Conservation (phyloP, 2,113 vertebrate genomes). For the Phainopepla nitens region DNA sequence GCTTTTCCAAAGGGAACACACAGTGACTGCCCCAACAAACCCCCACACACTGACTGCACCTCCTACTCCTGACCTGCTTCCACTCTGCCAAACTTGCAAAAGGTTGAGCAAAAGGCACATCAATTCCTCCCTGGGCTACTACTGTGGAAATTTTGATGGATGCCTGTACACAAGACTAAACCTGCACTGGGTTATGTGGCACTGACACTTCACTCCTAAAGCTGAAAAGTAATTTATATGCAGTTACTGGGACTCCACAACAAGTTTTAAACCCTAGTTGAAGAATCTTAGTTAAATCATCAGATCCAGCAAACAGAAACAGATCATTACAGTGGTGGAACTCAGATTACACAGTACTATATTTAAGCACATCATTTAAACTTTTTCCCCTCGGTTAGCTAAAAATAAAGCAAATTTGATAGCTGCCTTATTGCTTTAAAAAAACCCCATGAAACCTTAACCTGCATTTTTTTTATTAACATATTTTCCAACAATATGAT, state of each 20-base stretch:
- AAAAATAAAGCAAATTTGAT: slow-evolving; percentile 58
- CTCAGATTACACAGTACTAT: slow-evolving; percentile 35
- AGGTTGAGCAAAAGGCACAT: not conserved
- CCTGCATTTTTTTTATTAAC: not conserved
- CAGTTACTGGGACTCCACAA: not conserved
- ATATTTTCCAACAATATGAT: not conserved
- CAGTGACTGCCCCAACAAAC: not conserved
- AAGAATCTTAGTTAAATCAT: not conserved
- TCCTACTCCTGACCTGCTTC: not conserved
- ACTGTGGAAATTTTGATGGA: not conserved
- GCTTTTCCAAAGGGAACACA: not conserved
- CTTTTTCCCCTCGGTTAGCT: not conserved
- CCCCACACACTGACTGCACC: not conserved
- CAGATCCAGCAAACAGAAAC: slow-evolving; percentile 26
- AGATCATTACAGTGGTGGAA: slow-evolving; percentile 21
- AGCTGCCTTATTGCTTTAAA: not conserved
- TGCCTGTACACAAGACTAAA: not conserved
- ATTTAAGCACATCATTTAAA: slow-evolving; percentile 43
- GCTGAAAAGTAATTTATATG: not conserved
- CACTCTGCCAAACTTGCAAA: not conserved
- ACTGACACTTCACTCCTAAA: not conserved
- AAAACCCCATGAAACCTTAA: not conserved
- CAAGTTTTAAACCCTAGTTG: not conserved
- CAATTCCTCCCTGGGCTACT: not conserved
- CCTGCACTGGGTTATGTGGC: not conserved